Evolutionary conservation across 2,113 vertebrate genomes (phyloP).

Genomic region (Callithrix jacchus): DNA sequence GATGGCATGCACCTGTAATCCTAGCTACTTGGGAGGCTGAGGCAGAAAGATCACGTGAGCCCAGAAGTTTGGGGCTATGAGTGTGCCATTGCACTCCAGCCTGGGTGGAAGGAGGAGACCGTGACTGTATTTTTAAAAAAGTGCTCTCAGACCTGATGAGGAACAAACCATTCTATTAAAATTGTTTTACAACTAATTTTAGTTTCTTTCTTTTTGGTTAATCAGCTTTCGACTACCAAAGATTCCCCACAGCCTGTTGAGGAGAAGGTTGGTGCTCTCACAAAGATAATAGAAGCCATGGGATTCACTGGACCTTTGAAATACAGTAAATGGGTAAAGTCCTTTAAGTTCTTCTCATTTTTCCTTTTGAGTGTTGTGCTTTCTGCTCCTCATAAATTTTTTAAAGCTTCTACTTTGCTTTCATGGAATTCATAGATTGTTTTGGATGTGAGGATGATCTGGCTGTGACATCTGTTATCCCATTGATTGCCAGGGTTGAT

Average conservation of each 20-base stretch:
- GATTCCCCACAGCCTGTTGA: constrained; percentile 88
- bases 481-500: no score
- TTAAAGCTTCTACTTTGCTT: constrained; percentile 14
- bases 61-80: no score
- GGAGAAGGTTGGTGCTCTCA: constrained; percentile 93
- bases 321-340: constrained; percentile 97
- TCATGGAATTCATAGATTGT: constrained; percentile 12
- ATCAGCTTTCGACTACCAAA: constrained; percentile 87
- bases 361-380: constrained; percentile 34
- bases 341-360: constrained; percentile 27
- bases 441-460: background rate
- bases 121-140: background rate
- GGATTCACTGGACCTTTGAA: constrained; percentile 97
- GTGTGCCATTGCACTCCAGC: no score
- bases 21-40: no score
- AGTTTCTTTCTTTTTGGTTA: constrained; percentile 47
- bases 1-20: no score
- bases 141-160: background rate
- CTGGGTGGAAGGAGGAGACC: background rate
- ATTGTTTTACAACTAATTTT: constrained; percentile 58
- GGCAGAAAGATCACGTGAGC: no score
- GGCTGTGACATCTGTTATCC: no score
- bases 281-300: constrained; percentile 96
- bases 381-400: background rate
- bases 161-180: constrained; percentile 29